Base-by-base conservation (phyloP, 2,113 vertebrate genomes). In the Ammodytes marinus region DNA sequence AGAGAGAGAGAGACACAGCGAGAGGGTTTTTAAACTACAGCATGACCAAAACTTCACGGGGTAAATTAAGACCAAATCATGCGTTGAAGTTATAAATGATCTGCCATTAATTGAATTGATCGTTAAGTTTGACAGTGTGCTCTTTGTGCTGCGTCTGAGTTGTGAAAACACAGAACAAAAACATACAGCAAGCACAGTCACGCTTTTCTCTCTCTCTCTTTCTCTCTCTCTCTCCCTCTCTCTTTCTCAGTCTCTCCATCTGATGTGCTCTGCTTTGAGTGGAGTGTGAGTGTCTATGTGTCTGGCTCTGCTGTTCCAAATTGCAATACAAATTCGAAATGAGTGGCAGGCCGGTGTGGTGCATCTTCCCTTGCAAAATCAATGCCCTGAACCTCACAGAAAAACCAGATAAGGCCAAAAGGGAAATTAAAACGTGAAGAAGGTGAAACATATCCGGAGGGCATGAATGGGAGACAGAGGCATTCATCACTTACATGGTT, bases 161-260 rank as follows among this genome's bases (percentile, higher is more conserved):
- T 89, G 83, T 81, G 87, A 93, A 82, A 94, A 93, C 93, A 87
- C 93, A 93, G 92, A 91, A 94, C 90, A 87, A 83, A 91, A 93
- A 94, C 92, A 94, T 91, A 93, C 93, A 94, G 89, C 93, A 89
- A 89, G 93, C 91, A 94, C 93, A 93, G 89, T 91, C 92, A 92
- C 89, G 78, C 92, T 88, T 90, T 63, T 75, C 88, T 91, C 85
- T 94, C 52, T 92, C 92, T 91, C 88, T 83, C 82, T 86, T 65
- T 85, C 75, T 81, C 70, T 84, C 79, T 86, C 70, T 84, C 84
- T 69, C 77, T 84, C 84, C 81, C 84, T 70, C 58, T 87, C 84
- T 83, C 82, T 82, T 79, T 81, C 58, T 68, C 82, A 86, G 77
- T 78, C 84, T 86, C 84, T 87, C 80, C 73, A 69, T 68, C 67